These are phyloP conservation scores for Hirtodrosophila cameraria DNA, from an alignment of 2,888 invertebrate genomes.

Conservation along the genomic window DNA sequence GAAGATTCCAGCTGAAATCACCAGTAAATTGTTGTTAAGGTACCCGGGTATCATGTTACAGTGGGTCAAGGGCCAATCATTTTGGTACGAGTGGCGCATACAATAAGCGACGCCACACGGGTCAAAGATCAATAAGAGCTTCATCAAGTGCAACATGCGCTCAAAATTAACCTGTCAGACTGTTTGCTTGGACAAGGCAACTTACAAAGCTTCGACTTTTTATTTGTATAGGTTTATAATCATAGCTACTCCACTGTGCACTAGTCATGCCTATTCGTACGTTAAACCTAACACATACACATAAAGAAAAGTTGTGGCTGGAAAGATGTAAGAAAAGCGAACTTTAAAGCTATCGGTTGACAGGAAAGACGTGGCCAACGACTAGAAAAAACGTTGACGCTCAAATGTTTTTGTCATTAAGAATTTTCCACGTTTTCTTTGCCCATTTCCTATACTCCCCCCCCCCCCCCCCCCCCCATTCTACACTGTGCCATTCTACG, in stretches of 20 bases:
- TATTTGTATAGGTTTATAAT: slow-evolving; percentile 9
- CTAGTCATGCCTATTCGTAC: slow-evolving; percentile 15
- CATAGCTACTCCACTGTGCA: slow-evolving; percentile 34
- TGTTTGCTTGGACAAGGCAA: too few relatives aligned
- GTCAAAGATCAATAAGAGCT: slow-evolving; percentile 16
- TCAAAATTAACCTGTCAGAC: neutral
- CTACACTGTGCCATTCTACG: slow-evolving; percentile 1
- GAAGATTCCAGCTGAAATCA: slow-evolving; percentile 55
- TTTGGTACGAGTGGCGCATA: slow-evolving; percentile 22
- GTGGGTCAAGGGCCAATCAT: slow-evolving; percentile 44
- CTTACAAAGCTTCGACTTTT: too few relatives aligned
- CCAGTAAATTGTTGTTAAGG: slow-evolving; percentile 51
- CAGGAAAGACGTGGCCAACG: slow-evolving; percentile 41
- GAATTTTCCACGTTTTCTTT: slow-evolving; percentile 58
- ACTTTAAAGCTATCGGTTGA: slow-evolving; percentile 43
- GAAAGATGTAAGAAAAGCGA: slow-evolving; percentile 27
- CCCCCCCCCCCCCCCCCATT: neutral
- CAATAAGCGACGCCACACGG: neutral
- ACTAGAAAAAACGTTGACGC: slow-evolving; percentile 48
- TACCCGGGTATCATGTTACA: slow-evolving; percentile 21
- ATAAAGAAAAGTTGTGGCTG: too few relatives aligned
- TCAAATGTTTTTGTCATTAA: slow-evolving; percentile 77
- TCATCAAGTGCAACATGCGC: slow-evolving; percentile 3
- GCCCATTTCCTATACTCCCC: neutral
- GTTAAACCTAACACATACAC: neutral